These are phyloP conservation scores for Orthonyx spaldingii DNA, from an alignment of 2,113 vertebrate genomes.

Conservation along the genomic window DNA sequence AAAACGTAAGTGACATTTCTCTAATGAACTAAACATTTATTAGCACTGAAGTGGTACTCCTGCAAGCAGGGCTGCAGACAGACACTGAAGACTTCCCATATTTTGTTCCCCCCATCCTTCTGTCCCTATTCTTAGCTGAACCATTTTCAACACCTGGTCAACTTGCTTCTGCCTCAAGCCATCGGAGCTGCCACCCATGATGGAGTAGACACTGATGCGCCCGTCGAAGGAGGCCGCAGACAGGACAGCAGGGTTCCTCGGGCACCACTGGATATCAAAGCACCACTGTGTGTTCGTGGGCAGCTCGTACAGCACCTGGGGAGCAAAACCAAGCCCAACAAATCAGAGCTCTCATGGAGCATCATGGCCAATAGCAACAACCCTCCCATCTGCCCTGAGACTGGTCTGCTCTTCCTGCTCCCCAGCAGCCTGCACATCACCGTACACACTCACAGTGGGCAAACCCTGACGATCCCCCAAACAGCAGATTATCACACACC, in stretches of 20 bases:
- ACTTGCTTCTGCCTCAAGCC: slow-evolving; percentile 81
- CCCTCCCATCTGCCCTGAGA: background rate
- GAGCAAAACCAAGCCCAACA: background rate
- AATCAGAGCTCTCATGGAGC: background rate
- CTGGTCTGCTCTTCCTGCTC: background rate
- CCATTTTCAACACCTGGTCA: slow-evolving; percentile 71
- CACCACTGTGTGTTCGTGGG: slow-evolving; percentile 94
- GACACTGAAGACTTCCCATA: background rate
- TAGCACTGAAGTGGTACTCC: rapidly evolving
- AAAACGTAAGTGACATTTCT: background rate
- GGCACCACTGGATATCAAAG: slow-evolving; percentile 98
- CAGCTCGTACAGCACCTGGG: slow-evolving; percentile 90
- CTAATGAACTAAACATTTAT: background rate
- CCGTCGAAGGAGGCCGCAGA: slow-evolving; percentile 92
- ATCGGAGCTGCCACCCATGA: slow-evolving; percentile 90
- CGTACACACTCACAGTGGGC: rapidly evolving
- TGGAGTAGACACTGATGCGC: slow-evolving; percentile 88
- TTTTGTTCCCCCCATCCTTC: background rate
- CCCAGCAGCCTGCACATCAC: background rate
- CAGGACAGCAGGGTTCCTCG: slow-evolving; percentile 89
- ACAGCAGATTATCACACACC: background rate
- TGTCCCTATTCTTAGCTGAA: background rate
- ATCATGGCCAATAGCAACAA: rapidly evolving
- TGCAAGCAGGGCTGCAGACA: background rate
- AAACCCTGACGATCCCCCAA: background rate